Evolutionary conservation across 1,140 invertebrate species (phyloP), one percentile per base, ranked within the genome.

Genomic region (Zaprionus africanus): DNA sequence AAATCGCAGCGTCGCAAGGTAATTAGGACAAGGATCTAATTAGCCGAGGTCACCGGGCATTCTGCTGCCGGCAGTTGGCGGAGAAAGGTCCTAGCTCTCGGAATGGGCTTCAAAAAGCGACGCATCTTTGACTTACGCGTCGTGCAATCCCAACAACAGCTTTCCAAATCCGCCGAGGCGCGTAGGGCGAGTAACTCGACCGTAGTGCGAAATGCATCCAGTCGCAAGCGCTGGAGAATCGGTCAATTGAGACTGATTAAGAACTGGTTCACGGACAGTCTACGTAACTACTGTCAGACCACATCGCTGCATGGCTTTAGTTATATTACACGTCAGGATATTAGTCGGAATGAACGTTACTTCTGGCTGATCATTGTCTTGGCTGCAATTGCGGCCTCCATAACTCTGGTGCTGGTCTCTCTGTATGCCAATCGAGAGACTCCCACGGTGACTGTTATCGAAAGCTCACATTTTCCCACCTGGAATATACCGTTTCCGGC

Each of bases 401-500:
- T 94, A 34, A 81, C 91, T 1, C 80, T 94, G 56, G 93, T 94
- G 17, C 82, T 82, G 12, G 90, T 93, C 4, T 93, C 94, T 4
- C 94, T 92, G 92, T 79, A 92, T 58, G 93, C 93, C 79, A 94
- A 94, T 77, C 64, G 90, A 13, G 75, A 92, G 17, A 93, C 93
- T 12, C 92, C 93, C 4, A 94, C 93, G 0, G 80, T 94, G 3
- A 93, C 93, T 3, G 94, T 96, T 0, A 95, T 96, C 71, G 95
- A 96, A 78, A 95, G 95, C 26, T 95, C 95, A 0, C 95, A 96
- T 88, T 94, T 94, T 51, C 94, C 95, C n/a, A 95, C 96, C 43
- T 96, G 95, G 94, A 94, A 95, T 79, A 94, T 95, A 64, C 95
- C 95, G 1, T 96, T 96, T 87, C 96, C 96, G 0, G 95, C 95